Conservation (phyloP, 2,797 vertebrate species). For the Limosa lapponica region DNA sequence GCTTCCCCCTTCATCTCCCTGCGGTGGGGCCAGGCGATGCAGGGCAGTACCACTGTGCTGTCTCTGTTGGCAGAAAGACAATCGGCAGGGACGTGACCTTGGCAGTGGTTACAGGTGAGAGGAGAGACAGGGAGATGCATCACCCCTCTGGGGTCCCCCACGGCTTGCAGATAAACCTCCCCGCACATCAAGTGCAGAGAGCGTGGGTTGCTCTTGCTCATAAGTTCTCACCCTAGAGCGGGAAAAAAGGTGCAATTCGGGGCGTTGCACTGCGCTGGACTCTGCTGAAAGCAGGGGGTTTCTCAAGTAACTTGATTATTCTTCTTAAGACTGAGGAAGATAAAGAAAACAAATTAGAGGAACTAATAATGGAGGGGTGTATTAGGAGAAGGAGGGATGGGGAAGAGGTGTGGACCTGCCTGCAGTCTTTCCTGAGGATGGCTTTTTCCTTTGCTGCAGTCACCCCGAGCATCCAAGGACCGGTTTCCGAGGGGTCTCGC, state of each 20-base stretch:
- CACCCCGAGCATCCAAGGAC: conserved; percentile 11
- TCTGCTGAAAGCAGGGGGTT: not conserved
- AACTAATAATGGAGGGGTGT: not conserved
- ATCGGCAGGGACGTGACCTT: conserved; percentile 63
- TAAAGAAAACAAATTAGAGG: not conserved
- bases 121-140: not conserved
- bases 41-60: conserved; percentile 68
- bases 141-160: not conserved
- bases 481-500: conserved; percentile 11
- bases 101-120: conserved; percentile 77
- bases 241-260: not conserved
- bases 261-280: not conserved
- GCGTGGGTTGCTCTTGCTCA: not conserved
- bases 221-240: fast-evolving
- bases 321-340: not conserved
- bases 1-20: conserved; percentile 64
- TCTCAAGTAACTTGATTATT: not conserved
- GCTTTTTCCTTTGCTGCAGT: conserved; percentile 18
- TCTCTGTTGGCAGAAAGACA: conserved; percentile 51
- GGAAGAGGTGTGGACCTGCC: not conserved
- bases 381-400: not conserved
- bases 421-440: not conserved
- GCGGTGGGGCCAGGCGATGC: conserved; percentile 56
- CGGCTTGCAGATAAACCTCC: not conserved
- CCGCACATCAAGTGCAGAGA: not conserved